Percentiles rank a stretch among this genome's conserved stretches.
These are phyloP conservation scores for Sweltsa coloradensis DNA, from an alignment of 1,140 invertebrate genomes.

Conservation along the genomic window DNA sequence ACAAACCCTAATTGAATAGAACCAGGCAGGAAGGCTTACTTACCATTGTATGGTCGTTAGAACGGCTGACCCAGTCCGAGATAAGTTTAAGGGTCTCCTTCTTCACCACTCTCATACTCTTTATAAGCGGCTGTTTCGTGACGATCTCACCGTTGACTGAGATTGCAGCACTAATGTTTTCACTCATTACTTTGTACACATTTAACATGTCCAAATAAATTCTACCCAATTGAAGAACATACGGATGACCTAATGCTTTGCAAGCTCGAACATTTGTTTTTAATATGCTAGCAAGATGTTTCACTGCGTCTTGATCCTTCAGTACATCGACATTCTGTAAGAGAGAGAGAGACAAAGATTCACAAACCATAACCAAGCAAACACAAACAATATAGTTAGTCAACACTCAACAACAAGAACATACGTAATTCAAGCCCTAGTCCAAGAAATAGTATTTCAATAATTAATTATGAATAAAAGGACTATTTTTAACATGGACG, in stretches of 20 bases:
- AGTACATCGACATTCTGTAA: constrained; percentile 84
- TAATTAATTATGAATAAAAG: too few species aligned
- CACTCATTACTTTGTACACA: constrained; percentile 98
- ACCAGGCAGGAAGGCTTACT: constrained; percentile 14
- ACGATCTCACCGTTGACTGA: constrained; percentile 88
- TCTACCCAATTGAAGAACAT: constrained; percentile 79
- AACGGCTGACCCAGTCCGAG: constrained; percentile 88
- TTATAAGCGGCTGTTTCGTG: constrained; percentile 94
- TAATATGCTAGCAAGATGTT: constrained; percentile 93
- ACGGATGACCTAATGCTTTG: constrained; percentile 91
- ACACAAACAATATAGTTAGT: constrained; percentile 2
- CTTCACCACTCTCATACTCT: constrained; percentile 97
- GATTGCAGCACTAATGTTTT: constrained; percentile 95
- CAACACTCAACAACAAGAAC: too few species aligned
- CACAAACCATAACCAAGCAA: constrained; percentile 11
- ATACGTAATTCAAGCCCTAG: too few species aligned
- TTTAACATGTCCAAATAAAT: constrained; percentile 99
- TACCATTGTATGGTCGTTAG: constrained; percentile 77
- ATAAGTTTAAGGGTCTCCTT: constrained; percentile 99
- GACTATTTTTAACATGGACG: too few species aligned
- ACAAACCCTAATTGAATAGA: constrained; percentile 1
- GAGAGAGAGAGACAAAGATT: constrained; percentile 14
- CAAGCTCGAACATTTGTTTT: constrained; percentile 98
- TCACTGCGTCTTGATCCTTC: constrained; percentile 92
- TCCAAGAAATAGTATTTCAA: too few species aligned